phyloP scores from a whole-genome alignment of 2,888 invertebrate species.

The Polyommatus icarus region DNA sequence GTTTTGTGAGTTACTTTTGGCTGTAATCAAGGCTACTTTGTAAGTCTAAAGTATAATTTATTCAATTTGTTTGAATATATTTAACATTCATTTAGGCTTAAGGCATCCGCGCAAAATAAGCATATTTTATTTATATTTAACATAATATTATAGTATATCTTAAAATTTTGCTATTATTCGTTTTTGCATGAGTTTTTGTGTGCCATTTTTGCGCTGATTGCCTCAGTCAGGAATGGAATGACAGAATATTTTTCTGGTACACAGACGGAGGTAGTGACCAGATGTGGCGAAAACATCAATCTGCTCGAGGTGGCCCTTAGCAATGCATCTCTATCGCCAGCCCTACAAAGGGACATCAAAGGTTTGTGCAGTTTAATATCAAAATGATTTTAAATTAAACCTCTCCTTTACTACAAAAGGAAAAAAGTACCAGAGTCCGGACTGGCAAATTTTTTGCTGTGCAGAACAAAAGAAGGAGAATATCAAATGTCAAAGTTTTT shows the following conservation, averaged over 20 bases:
- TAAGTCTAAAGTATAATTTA: slow-evolving; percentile 12
- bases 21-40: neutral
- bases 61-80: neutral
- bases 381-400: neutral
- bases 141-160: neutral
- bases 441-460: neutral
- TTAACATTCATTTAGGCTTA: neutral
- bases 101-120: slow-evolving; percentile 9
- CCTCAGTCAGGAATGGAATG: slow-evolving; percentile 40
- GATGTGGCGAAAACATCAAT: slow-evolving; percentile 92
- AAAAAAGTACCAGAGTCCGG: neutral
- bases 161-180: neutral
- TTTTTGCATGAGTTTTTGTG: neutral
- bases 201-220: slow-evolving; percentile 33
- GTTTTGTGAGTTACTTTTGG: neutral
- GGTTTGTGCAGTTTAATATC: slow-evolving; percentile 64
- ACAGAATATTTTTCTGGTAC: slow-evolving; percentile 58
- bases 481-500: slow-evolving; percentile 20
- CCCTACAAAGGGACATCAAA: slow-evolving; percentile 81
- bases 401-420: neutral
- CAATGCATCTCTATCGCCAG: slow-evolving; percentile 74
- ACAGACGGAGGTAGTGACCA: slow-evolving; percentile 91
- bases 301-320: slow-evolving; percentile 87
- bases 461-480: slow-evolving; percentile 8
- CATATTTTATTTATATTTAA: neutral